Evolutionary conservation across 2,113 vertebrate species (phyloP), one percentile per base, ranked within the genome.

Genomic region (Chaenogobius annularis): DNA sequence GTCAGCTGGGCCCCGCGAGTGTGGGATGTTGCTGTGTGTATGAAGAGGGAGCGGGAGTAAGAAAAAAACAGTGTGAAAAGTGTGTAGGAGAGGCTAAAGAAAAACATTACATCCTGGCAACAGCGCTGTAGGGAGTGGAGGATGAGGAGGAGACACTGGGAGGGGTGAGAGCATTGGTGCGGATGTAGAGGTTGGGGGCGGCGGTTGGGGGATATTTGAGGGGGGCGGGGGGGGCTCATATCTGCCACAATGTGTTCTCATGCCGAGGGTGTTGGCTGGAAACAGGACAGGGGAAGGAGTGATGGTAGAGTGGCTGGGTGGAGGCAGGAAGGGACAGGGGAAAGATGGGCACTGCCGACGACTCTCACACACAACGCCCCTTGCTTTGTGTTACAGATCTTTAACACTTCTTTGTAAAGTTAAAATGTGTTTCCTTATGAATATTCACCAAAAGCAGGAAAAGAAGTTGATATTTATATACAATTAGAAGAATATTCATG

Each of bases 11-110:
- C 84, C 84, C 78, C 67, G 85, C 80, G 84, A 87, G 88, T 89
- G 89, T 90, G 87, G 86, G 87, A 89, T 85, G 88, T 69, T 83
- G 80, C 80, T 87, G 90, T 90, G 78, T 85, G 85, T 88, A 63
- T 40, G 37, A 40, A 88, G 83, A 88, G 86, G 84, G 84, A 87
- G 87, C 87, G 86, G 86, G 85, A 88, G 54, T 9, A 54, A 54
- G 20, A n/a, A 63, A 40, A 63, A 63, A 85, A 83, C 82, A 88
- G 90, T 90, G 91, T 85, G 92, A 93, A 90, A 94, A 93, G 82
- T 90, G 92, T 90, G 93, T 94, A 94, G 95, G 95, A 95, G 94
- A 94, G 92, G 93, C 93, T 93, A 75, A 63, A 90, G 91, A 92
- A 94, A 94, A 94, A 92, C 92, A 87, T 64, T 47, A 90, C 71